Evolutionary conservation across 2,113 vertebrate species (phyloP).

Genomic region (Nothobranchius kuhntae): DNA sequence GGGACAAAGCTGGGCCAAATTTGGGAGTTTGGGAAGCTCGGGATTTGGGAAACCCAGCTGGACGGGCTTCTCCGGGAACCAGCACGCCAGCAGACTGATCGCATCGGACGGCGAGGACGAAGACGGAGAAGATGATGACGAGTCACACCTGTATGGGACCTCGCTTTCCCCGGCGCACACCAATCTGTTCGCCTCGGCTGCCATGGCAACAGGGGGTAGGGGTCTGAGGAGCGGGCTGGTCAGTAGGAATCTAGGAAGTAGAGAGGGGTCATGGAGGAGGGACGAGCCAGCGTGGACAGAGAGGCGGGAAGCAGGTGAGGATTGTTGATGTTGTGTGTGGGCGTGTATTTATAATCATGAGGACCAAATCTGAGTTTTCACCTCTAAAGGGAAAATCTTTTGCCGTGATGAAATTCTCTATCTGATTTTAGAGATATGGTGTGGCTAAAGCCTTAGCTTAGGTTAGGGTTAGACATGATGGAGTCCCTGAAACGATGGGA

Average conservation of each 20-base stretch:
- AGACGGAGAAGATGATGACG: slow-evolving; percentile 50
- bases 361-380: no score
- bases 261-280: slow-evolving; percentile 78
- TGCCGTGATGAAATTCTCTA: no score
- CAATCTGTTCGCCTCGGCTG: slow-evolving; percentile 92
- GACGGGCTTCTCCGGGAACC: slow-evolving; percentile 44
- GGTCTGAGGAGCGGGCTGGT: slow-evolving; percentile 43
- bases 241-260: slow-evolving; percentile 54
- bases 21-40: slow-evolving; percentile 39
- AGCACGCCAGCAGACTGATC: slow-evolving; percentile 8
- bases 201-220: slow-evolving; percentile 71
- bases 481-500: no score
- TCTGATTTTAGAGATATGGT: no score
- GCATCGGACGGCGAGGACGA: slow-evolving; percentile 68
- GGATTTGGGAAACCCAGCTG: slow-evolving; percentile 56
- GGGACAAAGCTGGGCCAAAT: slow-evolving; percentile 63
- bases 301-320: slow-evolving; percentile 87
- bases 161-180: slow-evolving; percentile 80
- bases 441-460: no score
- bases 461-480: no score
- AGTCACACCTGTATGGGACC: slow-evolving; percentile 46
- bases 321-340: background rate
- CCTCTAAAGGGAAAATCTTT: no score
- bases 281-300: slow-evolving; percentile 80
- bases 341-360: no score